These are phyloP conservation scores for Hyalella azteca DNA, from an alignment of 2,888 invertebrate species.

Conservation along the genomic window DNA sequence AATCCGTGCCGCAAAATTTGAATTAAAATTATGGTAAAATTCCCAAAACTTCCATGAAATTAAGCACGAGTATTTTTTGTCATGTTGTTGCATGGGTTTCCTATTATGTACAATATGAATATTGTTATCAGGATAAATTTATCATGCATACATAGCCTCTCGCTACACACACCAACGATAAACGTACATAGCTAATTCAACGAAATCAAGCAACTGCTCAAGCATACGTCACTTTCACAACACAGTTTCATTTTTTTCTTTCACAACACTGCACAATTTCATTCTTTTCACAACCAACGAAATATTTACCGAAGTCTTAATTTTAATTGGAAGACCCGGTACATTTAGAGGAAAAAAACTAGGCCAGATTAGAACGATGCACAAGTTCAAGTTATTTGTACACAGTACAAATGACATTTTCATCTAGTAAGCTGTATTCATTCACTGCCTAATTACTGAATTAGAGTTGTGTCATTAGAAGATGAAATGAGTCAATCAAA, in stretches of 20 bases:
- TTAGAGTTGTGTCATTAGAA: background rate
- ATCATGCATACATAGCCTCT: no score
- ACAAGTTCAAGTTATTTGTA: background rate
- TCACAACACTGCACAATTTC: background rate
- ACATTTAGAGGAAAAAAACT: background rate
- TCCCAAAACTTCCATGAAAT: no score
- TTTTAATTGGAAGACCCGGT: no score
- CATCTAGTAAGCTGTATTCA: background rate
- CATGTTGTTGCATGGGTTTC: no score
- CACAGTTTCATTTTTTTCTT: background rate
- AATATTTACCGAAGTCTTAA: no score
- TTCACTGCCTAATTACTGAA: background rate
- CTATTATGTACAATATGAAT: no score
- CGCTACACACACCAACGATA: no score
- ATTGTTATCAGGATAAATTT: no score
- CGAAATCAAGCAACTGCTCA: background rate
- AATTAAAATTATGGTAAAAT: background rate
- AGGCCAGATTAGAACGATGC: background rate
- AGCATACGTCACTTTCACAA: background rate
- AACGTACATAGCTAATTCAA: no score
- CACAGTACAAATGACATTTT: background rate
- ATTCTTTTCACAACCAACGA: background rate
- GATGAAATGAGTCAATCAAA: background rate
- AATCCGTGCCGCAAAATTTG: background rate
- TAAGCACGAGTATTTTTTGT: no score